Percentiles rank a stretch among this genome's conserved stretches.
Conservation (phyloP, 23 tunicate species). For the Halocynthia roretzi region DNA sequence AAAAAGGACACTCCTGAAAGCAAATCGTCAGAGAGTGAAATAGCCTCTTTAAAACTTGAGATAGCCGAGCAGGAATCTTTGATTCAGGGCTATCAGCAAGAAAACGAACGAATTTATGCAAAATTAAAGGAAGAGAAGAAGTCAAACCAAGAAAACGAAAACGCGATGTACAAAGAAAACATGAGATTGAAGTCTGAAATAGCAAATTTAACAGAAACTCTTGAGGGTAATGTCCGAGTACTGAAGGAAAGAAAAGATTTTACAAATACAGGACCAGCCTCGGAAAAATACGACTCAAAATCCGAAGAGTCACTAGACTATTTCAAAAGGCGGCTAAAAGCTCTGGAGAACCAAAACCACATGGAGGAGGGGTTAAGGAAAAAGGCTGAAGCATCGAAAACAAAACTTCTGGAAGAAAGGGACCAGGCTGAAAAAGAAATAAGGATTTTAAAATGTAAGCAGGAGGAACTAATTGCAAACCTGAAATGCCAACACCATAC, state of each 20-base stretch:
- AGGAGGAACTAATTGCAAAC: neutral
- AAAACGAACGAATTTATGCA: conserved; percentile 53
- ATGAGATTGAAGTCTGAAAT: conserved; percentile 40
- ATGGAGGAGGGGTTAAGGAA: conserved; percentile 7
- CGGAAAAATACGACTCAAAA: too few relatives aligned
- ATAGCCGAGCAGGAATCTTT: conserved; percentile 5
- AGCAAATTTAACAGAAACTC: conserved; percentile 49
- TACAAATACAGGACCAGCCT: too few relatives aligned
- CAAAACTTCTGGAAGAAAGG: neutral
- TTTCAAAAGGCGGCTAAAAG: neutral
- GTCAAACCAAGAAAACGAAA: conserved; percentile 47
- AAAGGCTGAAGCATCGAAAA: neutral
- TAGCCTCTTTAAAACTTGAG: neutral
- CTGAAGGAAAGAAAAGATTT: conserved; percentile 24
- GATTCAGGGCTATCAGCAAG: conserved; percentile 23
- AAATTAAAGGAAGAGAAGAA: conserved; percentile 42
- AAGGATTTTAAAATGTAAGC: neutral
- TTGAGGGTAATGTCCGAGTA: conserved; percentile 20
- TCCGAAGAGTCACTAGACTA: too few relatives aligned
- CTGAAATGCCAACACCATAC: neutral
- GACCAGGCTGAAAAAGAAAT: conserved; percentile 17
- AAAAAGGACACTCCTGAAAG: neutral
- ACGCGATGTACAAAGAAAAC: conserved; percentile 70
- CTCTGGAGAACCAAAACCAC: conserved; percentile 3
- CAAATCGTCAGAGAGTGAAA: neutral